phyloP scores from a whole-genome alignment of 2,797 vertebrate species.

The Hyperoplus lanceolatus region DNA sequence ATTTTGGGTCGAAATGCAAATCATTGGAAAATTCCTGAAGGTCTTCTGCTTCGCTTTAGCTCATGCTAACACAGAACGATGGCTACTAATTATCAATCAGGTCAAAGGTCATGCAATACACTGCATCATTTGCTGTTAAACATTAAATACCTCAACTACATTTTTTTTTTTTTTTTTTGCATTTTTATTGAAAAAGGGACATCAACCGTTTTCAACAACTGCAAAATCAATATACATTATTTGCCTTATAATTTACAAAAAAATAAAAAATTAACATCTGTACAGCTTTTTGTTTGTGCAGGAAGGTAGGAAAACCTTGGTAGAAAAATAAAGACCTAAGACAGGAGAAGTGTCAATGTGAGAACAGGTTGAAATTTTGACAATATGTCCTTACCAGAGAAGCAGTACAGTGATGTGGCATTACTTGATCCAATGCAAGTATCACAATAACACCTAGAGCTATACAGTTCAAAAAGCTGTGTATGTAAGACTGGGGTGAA shows the following conservation, averaged over 20 bases:
- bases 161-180: conserved; percentile 37
- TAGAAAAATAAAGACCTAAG: conserved; percentile 90
- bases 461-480: conserved; percentile 11
- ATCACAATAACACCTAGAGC: conserved; percentile 35
- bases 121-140: neutral
- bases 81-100: neutral
- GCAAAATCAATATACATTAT: conserved; percentile 75
- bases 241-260: conserved; percentile 87
- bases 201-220: conserved; percentile 85
- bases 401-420: conserved; percentile 40
- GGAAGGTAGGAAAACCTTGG: conserved; percentile 91
- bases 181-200: conserved; percentile 93
- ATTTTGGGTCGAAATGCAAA: conserved; percentile 50
- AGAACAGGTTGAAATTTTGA: conserved; percentile 58
- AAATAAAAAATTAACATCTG: conserved; percentile 85
- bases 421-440: conserved; percentile 47
- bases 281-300: conserved; percentile 93
- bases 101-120: conserved; percentile 1
- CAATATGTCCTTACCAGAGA: conserved; percentile 44
- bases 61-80: conserved; percentile 5
- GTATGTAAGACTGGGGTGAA: conserved; percentile 63
- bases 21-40: conserved; percentile 30
- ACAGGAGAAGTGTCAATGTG: conserved; percentile 70
- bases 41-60: neutral
- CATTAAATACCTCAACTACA: conserved; percentile 47